Base-by-base conservation (phyloP, 2,888 invertebrate species). In the Pasiphila rectangulata region DNA sequence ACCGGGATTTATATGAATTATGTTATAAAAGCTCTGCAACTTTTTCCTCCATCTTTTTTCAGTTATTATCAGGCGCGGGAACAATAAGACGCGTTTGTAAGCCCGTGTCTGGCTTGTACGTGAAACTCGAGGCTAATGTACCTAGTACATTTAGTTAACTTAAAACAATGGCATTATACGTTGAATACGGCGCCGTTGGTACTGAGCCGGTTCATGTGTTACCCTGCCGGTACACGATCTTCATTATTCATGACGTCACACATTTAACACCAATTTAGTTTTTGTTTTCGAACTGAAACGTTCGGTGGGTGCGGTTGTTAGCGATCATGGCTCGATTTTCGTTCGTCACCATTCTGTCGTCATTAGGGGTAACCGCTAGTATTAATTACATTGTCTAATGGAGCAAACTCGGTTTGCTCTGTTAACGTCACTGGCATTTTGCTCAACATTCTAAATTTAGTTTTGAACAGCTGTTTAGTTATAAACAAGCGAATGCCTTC, bases 301-400 rank as follows among this genome's bases (percentile, higher is more conserved):
- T 61, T 63, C 53, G 63, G 59, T 65, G 75, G 82, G 81, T 64
- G 83, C 69, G 81, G 80, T 77, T 75, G 80, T 78, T 71, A 69
- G 61, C 68, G 69, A 78, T 77, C 67, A 67, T 67, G 69, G 64
- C 66, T 74, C 67, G 71, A 76, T 75, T 75, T 69, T 65, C 64
- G 73, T 67, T 71, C 60, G 70, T 69, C 74, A 76, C 75, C 79
- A 75, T 77, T 73, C 71, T 73, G 76, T 75, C 69, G 65, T 73
- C 72, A 83, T 85, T 83, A 83, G 75, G 78, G 79, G 75, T 73
- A 77, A 77, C 80, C 79, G 72, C 72, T 71, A 72, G 79, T 85
- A 85, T 86, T 86, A 80, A 86, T 86, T 87, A 86, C 86, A 83
- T 75, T 78, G 82, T 76, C 82, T 85, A 86, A 87, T 86, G 82